These are phyloP conservation scores for Achatina immaculata DNA, from an alignment of 1,140 invertebrate genomes.

Conservation along the genomic window DNA sequence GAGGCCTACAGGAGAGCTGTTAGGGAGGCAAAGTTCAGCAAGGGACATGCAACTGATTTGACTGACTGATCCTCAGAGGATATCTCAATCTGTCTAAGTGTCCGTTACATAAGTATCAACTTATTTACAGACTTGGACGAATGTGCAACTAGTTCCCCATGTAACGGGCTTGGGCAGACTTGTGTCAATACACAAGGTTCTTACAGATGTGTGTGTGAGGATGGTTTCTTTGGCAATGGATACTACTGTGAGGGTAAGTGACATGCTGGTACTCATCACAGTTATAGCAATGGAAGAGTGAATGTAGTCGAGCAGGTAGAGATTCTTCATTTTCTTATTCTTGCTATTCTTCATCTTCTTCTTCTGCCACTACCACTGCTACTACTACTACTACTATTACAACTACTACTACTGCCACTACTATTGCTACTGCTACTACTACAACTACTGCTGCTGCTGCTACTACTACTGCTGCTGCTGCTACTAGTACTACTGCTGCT, in stretches of 20 bases:
- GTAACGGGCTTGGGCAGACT: slow-evolving; percentile 7
- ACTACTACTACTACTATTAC: background rate
- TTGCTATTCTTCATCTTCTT: too few species aligned
- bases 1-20: too few species aligned
- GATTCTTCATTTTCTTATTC: too few species aligned
- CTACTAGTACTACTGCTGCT: background rate
- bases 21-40: too few species aligned
- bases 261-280: too few species aligned
- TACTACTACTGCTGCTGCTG: background rate
- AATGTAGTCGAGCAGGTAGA: too few species aligned
- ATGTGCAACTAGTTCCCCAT: slow-evolving; percentile 9
- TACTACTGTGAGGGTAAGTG: slow-evolving; percentile 22
- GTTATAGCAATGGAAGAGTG: too few species aligned
- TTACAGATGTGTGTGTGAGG: slow-evolving; percentile 24
- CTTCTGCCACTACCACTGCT: background rate
- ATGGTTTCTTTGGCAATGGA: slow-evolving; percentile 20
- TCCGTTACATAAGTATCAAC: too few species aligned
- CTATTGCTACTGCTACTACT: background rate
- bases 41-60: too few species aligned
- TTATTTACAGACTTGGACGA: slow-evolving; percentile 30
- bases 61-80: too few species aligned
- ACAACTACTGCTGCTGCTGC: background rate
- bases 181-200: slow-evolving; percentile 6
- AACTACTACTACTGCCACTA: background rate
- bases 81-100: too few species aligned